Conservation (phyloP, 2,888 invertebrate genomes). For the Apotomis capreana region DNA sequence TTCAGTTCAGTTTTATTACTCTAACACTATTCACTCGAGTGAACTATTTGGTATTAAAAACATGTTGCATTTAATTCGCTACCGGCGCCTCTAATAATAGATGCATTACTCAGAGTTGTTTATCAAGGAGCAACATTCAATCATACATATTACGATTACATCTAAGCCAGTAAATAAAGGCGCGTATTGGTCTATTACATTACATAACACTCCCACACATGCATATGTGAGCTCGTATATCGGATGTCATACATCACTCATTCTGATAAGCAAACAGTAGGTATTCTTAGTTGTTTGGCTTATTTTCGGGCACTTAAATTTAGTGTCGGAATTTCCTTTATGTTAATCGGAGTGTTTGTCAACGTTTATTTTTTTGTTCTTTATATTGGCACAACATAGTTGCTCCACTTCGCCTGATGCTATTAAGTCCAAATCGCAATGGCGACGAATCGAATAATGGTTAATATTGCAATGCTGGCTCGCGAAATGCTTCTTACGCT, state of each 20-base stretch:
- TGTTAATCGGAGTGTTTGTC: slow-evolving; percentile 1
- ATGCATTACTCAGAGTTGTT: slow-evolving; percentile 42
- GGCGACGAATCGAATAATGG: too few species aligned
- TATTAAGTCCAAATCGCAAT: too few species aligned
- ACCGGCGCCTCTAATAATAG: slow-evolving; percentile 38
- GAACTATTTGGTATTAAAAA: slow-evolving; percentile 22
- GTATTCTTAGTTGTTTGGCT: slow-evolving; percentile 14
- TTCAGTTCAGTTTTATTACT: slow-evolving; percentile 14
- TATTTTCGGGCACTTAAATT: slow-evolving; percentile 18
- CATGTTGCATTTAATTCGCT: slow-evolving; percentile 38
- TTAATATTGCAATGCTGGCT: too few species aligned
- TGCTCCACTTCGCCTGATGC: too few species aligned
- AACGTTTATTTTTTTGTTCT: neutral
- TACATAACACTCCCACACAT: slow-evolving; percentile 26
- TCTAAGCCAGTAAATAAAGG: slow-evolving; percentile 33
- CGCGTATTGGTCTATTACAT: slow-evolving; percentile 24
- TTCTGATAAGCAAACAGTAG: slow-evolving; percentile 33
- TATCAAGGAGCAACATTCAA: slow-evolving; percentile 36
- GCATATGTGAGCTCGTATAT: slow-evolving; percentile 10
- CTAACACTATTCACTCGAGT: slow-evolving; percentile 3
- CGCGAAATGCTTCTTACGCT: too few species aligned
- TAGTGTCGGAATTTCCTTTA: neutral
- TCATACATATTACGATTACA: slow-evolving; percentile 33
- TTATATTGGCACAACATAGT: neutral
- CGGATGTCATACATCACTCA: slow-evolving; percentile 18